These are phyloP conservation scores for Notodonta dromedarius DNA, from an alignment of 2,888 invertebrate genomes.

Conservation along the genomic window DNA sequence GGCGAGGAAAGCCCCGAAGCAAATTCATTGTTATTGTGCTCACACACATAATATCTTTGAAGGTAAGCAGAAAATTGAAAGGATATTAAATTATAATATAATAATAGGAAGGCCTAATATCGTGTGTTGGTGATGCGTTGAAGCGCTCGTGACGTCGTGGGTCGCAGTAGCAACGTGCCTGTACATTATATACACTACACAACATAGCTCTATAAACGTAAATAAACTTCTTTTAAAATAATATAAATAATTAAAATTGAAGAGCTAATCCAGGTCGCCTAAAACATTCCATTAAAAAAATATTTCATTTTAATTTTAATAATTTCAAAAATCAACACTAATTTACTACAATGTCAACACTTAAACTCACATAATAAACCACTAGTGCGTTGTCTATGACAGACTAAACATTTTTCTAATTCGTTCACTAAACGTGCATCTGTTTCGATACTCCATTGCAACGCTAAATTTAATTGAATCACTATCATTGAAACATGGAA, in stretches of 20 bases:
- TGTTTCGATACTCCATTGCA: constrained; percentile 57
- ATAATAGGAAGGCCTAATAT: constrained; percentile 37
- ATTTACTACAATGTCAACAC: constrained; percentile 60
- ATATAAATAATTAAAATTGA: constrained; percentile 28
- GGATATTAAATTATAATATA: constrained; percentile 13
- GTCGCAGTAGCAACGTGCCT: constrained; percentile 45
- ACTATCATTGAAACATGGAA: constrained; percentile 79
- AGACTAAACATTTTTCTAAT: constrained; percentile 63
- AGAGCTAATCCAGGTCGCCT: constrained; percentile 50
- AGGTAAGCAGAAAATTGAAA: constrained; percentile 19
- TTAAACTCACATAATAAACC: constrained; percentile 66
- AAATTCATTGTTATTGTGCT: constrained; percentile 28
- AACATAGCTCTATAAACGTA: constrained; percentile 38
- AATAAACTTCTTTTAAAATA: constrained; percentile 38
- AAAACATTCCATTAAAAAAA: constrained; percentile 72
- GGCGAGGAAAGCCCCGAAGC: constrained; percentile 55
- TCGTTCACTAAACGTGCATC: constrained; percentile 76
- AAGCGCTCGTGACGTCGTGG: constrained; percentile 50
- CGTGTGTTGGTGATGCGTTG: constrained; percentile 48
- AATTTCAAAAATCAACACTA: constrained; percentile 48
- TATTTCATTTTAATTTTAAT: constrained; percentile 45
- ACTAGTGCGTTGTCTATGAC: constrained; percentile 70
- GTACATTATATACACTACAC: constrained; percentile 41
- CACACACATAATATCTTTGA: constrained; percentile 17
- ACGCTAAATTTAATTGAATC: constrained; percentile 45